Base-by-base conservation (phyloP, 2,888 invertebrate species). In the Ochropacha duplaris region DNA sequence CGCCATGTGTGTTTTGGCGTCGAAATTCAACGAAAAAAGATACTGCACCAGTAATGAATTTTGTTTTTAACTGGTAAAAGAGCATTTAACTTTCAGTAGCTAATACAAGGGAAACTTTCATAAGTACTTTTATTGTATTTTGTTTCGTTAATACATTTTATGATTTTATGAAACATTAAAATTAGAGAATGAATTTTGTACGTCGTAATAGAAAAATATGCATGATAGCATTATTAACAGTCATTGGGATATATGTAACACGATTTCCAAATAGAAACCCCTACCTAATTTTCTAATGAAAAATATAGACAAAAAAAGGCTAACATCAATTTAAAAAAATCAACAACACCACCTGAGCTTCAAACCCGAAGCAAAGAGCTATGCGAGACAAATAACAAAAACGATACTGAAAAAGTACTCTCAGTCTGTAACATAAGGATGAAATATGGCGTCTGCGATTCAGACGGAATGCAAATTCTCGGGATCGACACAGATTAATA, bases 41-140 rank as follows among this genome's bases (percentile, higher is more conserved):
- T 66, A 59, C 50, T 61, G 34, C 50, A 44, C 61, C 57, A 57
- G 56, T 66, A 59, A 70, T 69, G 65, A 65, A 70, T 65, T 70
- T 70, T 70, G 61, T 62, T 70, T 62, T 54, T 54, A 50, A 58
- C 68, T 60, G 60, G 62, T 65, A 65, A 58, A 49, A 28, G 9
- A 54, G 55, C 55, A 70, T 19, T 6, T 19, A 6, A 5, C 9
- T 5, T 9, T 5, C 5, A n/a, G n/a, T n/a, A 34, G 12, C 14
- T 24, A 9, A 9, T 31, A 8, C 6, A 31, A 31, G 8, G 31
- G 34, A 1, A 34, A 14, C 34, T 34, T 12, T 3, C 1, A 11
- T 34, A 12, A 31, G 2, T 12, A 12, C 0, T 31, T 31, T 31
- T 36, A 36, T 4, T n/a, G 5, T n/a, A 9, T 12, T 31, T 12